phyloP scores from a whole-genome alignment of 2,797 vertebrate species.

The Danio jaintianensis region DNA sequence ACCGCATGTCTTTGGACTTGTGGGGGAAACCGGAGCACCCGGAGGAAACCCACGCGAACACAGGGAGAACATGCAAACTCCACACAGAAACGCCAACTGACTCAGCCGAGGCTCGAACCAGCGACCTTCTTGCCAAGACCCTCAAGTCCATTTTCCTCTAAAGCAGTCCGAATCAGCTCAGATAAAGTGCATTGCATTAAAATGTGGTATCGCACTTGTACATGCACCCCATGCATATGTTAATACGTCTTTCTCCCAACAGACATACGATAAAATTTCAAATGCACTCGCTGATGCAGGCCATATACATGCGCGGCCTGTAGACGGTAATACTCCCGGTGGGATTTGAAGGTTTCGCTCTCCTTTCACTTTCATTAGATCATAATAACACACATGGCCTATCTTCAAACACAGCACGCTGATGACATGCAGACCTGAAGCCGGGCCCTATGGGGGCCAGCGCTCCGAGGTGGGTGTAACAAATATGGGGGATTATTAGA shows the following conservation, averaged over 20 bases:
- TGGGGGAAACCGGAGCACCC: too few relatives aligned
- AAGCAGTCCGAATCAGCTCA: background rate
- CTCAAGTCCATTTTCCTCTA: too few relatives aligned
- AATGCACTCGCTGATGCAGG: slow-evolving; percentile 72
- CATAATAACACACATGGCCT: slow-evolving; percentile 74
- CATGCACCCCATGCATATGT: background rate
- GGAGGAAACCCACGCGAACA: too few relatives aligned
- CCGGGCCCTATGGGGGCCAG: slow-evolving; percentile 67
- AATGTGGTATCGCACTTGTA: background rate
- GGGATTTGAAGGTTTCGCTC: slow-evolving; percentile 58
- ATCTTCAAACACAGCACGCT: slow-evolving; percentile 79
- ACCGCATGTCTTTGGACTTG: too few relatives aligned
- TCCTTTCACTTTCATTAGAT: slow-evolving; percentile 63
- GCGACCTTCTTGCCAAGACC: too few relatives aligned
- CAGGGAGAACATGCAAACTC: too few relatives aligned
- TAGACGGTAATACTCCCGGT: slow-evolving; percentile 64
- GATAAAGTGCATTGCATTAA: slow-evolving; percentile 19
- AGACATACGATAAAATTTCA: slow-evolving; percentile 70
- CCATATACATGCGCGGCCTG: slow-evolving; percentile 71
- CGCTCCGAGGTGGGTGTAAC: slow-evolving; percentile 74
- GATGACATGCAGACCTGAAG: slow-evolving; percentile 75
- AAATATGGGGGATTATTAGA: slow-evolving; percentile 78
- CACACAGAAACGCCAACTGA: too few relatives aligned
- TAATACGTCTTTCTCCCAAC: slow-evolving; percentile 73
- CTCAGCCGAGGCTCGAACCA: too few relatives aligned